Conservation (phyloP, 92 coral and sea anemone genomes). For the Zoanthus solanderi region DNA sequence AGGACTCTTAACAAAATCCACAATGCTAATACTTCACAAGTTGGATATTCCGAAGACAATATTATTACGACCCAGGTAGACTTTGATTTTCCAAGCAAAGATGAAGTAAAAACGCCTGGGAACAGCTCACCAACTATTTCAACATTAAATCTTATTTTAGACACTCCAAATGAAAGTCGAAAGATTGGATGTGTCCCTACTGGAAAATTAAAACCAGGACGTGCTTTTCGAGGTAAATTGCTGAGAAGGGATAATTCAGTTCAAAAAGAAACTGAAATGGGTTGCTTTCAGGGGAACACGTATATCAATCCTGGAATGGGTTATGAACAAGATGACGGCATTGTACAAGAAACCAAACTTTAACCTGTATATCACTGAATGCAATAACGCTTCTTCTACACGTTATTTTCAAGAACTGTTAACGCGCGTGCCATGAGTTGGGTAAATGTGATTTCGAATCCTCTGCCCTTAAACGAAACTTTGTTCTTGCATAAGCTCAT, state of each 20-base stretch:
- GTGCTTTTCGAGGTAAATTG: neutral
- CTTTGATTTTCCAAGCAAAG: neutral
- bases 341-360: slow-evolving; percentile 18
- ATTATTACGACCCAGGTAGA: neutral
- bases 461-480: too few relatives aligned
- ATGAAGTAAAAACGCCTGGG: neutral
- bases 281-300: neutral
- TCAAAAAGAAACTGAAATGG: neutral
- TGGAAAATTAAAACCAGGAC: neutral
- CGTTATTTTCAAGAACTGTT: too few relatives aligned
- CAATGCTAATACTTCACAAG: neutral
- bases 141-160: neutral
- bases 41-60: neutral
- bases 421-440: too few relatives aligned
- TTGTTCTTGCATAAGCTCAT: too few relatives aligned
- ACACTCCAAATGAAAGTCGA: neutral
- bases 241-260: neutral
- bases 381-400: too few relatives aligned
- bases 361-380: neutral
- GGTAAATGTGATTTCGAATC: too few relatives aligned
- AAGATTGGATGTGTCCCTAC: neutral
- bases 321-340: neutral
- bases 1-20: neutral
- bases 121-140: slow-evolving; percentile 34
- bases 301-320: slow-evolving; percentile 9